phyloP scores from a whole-genome alignment of 2,797 vertebrate genomes.

The Caiman crocodilus region DNA sequence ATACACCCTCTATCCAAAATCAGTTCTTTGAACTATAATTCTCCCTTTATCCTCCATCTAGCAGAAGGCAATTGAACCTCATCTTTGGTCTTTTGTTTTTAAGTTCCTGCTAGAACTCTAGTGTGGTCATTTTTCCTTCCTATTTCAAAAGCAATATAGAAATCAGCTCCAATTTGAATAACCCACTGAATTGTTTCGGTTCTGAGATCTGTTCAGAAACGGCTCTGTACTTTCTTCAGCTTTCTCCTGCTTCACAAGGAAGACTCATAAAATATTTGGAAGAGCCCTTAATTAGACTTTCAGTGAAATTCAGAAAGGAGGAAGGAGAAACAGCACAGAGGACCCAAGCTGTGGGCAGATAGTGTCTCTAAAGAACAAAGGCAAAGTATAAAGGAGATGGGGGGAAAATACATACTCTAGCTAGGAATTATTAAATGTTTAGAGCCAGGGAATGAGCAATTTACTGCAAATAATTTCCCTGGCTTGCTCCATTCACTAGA shows the following conservation, averaged over 20 bases:
- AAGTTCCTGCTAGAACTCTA: not conserved
- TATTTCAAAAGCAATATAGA: not conserved
- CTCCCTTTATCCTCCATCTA: not conserved
- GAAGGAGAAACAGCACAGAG: not conserved
- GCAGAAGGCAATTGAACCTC: not conserved
- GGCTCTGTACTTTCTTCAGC: not conserved
- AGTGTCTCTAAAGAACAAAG: not conserved
- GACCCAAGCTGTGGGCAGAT: not conserved
- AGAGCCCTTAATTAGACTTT: conserved; percentile 1
- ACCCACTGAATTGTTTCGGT: not conserved
- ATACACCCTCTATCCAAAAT: not conserved
- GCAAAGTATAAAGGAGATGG: conserved; percentile 13
- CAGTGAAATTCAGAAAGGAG: conserved; percentile 27
- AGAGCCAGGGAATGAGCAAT: not conserved
- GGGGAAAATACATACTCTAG: not conserved
- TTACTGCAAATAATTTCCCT: not conserved
- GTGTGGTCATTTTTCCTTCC: not conserved
- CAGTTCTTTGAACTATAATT: not conserved
- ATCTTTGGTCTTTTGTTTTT: rapidly evolving
- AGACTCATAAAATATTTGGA: conserved; percentile 34
- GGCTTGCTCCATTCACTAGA: not conserved
- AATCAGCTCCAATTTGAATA: not conserved
- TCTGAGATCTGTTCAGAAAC: not conserved
- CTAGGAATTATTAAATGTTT: not conserved
- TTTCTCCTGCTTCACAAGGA: not conserved